These are phyloP conservation scores for Andricus curvator DNA, from an alignment of 2,888 invertebrate genomes.

Conservation along the genomic window DNA sequence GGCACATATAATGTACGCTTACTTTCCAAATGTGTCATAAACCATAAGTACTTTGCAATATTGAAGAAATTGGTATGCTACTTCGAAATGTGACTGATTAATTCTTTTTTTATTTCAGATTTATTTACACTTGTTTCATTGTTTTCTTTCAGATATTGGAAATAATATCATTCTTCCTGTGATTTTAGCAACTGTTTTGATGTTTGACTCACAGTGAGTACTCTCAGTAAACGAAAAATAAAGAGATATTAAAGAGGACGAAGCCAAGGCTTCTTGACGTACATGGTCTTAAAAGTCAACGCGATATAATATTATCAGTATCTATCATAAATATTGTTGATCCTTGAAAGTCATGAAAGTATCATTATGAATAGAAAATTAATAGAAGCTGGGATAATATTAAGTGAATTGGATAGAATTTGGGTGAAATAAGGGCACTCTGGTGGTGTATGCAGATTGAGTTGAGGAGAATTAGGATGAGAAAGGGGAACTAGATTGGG, in stretches of 20 bases:
- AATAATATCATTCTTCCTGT: too few relatives aligned
- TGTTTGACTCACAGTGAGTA: too few relatives aligned
- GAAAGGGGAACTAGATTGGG: not conserved
- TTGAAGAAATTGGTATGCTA: too few relatives aligned
- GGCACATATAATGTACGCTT: not conserved
- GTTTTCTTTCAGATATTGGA: too few relatives aligned
- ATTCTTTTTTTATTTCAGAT: not conserved
- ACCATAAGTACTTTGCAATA: not conserved
- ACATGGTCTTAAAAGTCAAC: not conserved
- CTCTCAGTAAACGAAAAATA: not conserved
- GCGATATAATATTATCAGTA: not conserved
- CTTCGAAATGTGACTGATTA: not conserved
- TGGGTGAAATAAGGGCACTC: not conserved
- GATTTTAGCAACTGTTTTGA: too few relatives aligned
- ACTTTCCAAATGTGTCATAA: constrained; percentile 7
- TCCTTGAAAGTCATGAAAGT: not conserved
- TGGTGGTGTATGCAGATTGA: constrained; percentile 7
- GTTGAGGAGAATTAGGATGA: constrained; percentile 26
- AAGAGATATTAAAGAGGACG: not conserved
- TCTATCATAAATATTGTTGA: not conserved
- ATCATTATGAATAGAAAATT: not conserved
- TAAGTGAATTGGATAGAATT: not conserved
- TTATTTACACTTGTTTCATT: not conserved
- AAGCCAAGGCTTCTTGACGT: not conserved
- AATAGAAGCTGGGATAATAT: not conserved